Percentiles rank a stretch among this genome's conserved stretches.
phyloP scores from a whole-genome alignment of 2,113 vertebrate species.

The Macroglossus sobrinus region DNA sequence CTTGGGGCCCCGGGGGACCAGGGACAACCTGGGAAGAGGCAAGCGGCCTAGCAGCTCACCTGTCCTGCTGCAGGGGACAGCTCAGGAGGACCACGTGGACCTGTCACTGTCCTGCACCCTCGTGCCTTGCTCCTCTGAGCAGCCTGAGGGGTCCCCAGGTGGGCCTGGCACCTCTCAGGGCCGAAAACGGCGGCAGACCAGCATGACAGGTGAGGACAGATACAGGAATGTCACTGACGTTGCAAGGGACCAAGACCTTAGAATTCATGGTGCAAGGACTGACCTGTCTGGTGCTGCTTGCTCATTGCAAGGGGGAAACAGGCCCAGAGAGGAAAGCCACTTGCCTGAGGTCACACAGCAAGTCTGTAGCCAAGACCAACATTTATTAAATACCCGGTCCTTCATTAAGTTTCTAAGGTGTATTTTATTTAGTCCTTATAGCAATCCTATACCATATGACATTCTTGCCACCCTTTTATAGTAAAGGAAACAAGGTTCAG shows the following conservation, averaged over 20 bases:
- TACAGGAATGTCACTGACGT: accelerated
- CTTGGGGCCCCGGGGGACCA: not conserved
- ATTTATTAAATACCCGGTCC: not conserved
- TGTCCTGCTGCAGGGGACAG: conserved; percentile 40
- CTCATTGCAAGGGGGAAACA: not conserved
- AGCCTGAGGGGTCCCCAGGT: conserved; percentile 4
- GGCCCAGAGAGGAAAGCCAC: not conserved
- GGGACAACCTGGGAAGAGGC: conserved; percentile 58
- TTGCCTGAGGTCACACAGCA: not conserved
- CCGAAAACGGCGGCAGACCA: conserved; percentile 90
- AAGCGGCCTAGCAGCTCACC: conserved; percentile 70
- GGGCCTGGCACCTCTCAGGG: conserved; percentile 43
- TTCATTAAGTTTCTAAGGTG: not conserved
- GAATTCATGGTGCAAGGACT: not conserved
- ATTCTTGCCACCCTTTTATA: not conserved
- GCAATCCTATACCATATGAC: not conserved
- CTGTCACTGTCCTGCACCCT: conserved; percentile 52
- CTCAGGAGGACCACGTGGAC: conserved; percentile 68
- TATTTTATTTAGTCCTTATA: not conserved
- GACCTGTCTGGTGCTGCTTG: not conserved
- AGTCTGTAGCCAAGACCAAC: not conserved
- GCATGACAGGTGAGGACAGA: conserved; percentile 88
- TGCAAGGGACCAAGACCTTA: not conserved
- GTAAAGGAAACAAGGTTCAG: not conserved
- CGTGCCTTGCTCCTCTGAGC: conserved; percentile 21